A percentile compares a stretch with the other conserved stretches of the same genome.
These are phyloP conservation scores for Drosophila acutilabella DNA, from an alignment of 2,888 invertebrate species.

Conservation along the genomic window DNA sequence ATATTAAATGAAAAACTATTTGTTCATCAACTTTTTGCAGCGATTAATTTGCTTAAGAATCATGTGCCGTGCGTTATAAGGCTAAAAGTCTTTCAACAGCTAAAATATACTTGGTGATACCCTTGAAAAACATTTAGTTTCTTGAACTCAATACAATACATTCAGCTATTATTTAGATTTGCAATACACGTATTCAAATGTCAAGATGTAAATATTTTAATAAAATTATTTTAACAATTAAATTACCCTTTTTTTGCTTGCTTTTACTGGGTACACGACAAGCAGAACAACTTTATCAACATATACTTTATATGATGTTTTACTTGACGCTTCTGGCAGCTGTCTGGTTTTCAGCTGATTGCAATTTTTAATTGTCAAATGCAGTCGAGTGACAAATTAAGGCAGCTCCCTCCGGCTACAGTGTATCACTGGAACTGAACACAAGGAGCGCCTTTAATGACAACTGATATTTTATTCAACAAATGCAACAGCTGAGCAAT, in stretches of 20 bases:
- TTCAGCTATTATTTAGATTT: no score
- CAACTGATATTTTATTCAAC: constrained; percentile 75
- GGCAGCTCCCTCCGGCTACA: constrained; percentile 33
- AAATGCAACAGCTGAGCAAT: constrained; percentile 67
- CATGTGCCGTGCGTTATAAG: constrained; percentile 7
- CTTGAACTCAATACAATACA: no score
- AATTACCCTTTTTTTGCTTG: not conserved
- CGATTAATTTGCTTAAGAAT: constrained; percentile 47
- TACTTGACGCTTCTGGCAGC: constrained; percentile 43
- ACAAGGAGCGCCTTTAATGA: constrained; percentile 60
- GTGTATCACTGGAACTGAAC: not conserved
- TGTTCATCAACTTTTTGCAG: constrained; percentile 26
- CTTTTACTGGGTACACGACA: not conserved
- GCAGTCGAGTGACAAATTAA: constrained; percentile 73
- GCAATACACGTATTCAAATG: no score
- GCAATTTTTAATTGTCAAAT: constrained; percentile 77
- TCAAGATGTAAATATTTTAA: no score
- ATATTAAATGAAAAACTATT: constrained; percentile 20
- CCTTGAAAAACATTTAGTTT: not conserved
- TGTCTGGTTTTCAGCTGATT: constrained; percentile 52
- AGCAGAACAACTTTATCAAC: constrained; percentile 14
- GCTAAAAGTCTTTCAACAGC: not conserved
- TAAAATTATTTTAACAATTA: not conserved
- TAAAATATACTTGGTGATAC: not conserved
- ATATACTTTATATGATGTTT: constrained; percentile 36